phyloP scores from a whole-genome alignment of 1,140 invertebrate species.

The Drosophila ficusphila region DNA sequence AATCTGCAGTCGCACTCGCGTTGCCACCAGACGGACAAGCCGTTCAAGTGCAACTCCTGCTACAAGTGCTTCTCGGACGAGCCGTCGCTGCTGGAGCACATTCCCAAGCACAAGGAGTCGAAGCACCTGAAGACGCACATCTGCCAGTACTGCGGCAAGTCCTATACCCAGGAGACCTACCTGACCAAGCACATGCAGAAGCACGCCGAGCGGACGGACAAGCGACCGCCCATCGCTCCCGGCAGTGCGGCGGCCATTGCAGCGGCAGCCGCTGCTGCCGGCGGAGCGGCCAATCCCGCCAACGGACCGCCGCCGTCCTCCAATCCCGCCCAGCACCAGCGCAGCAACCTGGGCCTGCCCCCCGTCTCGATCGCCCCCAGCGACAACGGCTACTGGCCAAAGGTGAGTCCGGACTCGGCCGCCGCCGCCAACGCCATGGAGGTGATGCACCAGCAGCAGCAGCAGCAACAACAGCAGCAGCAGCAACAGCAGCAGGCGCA shows the following conservation, averaged over 20 bases:
- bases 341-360: constrained; percentile 67
- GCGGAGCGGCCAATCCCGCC: constrained; percentile 8
- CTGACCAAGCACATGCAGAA: constrained; percentile 99
- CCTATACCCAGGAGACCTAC: constrained; percentile 99
- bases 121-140: constrained; percentile 99
- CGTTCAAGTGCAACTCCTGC: constrained; percentile 97
- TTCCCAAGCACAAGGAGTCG: constrained; percentile 99
- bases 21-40: constrained; percentile 97
- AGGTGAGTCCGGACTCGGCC: constrained; percentile 90
- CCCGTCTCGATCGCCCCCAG: constrained; percentile 83
- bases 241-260: constrained; percentile 54
- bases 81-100: constrained; percentile 97
- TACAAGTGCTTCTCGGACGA: constrained; percentile 99
- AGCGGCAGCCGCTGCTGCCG: constrained; percentile 84
- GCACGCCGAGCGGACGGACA: constrained; percentile 96
- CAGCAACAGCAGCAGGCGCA: constrained; percentile 68
- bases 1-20: constrained; percentile 98
- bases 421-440: constrained; percentile 88
- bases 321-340: constrained; percentile 69
- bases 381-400: constrained; percentile 92
- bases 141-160: constrained; percentile 99
- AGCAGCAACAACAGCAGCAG: constrained; percentile 85
- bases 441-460: constrained; percentile 88
- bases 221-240: constrained; percentile 90
- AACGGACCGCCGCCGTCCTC: constrained; percentile 24